Evolutionary conservation across 2,113 vertebrate genomes (phyloP).

Genomic region (Rhinopomastus cyanomelas): DNA sequence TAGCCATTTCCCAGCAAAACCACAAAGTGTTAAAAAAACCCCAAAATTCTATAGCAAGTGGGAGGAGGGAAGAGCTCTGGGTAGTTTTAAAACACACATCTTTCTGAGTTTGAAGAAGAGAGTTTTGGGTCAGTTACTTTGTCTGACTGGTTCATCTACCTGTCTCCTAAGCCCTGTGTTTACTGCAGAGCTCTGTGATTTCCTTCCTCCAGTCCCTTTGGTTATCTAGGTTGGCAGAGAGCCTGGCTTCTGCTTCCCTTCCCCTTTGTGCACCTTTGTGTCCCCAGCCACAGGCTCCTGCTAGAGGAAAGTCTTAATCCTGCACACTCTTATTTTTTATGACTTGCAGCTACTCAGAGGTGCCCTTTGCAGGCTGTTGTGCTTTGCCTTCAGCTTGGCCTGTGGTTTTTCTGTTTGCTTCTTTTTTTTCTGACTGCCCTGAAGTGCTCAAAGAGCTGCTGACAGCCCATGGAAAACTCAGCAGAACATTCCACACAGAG

Average conservation of each 20-base stretch:
- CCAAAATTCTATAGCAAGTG: neutral
- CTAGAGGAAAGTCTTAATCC: neutral
- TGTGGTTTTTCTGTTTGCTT: neutral
- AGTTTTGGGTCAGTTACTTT: constrained; percentile 28
- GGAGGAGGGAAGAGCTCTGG: neutral
- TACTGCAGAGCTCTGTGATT: constrained; percentile 43
- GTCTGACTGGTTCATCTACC: neutral
- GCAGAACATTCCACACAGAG: neutral
- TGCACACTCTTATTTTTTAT: neutral
- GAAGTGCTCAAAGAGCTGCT: neutral
- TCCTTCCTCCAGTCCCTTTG: constrained; percentile 25
- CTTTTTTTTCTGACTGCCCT: neutral
- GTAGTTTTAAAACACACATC: constrained; percentile 27
- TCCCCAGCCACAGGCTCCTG: constrained; percentile 5
- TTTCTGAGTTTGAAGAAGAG: neutral
- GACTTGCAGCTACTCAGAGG: neutral
- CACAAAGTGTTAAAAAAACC: constrained; percentile 8
- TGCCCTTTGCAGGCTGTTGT: neutral
- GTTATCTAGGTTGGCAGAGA: constrained; percentile 18
- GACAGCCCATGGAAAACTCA: constrained; percentile 14
- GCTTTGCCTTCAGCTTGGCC: neutral
- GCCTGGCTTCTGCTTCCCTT: constrained; percentile 3
- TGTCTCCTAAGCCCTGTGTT: constrained; percentile 29
- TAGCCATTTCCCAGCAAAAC: neutral
- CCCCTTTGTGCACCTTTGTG: neutral